Evolutionary conservation across 2,797 vertebrate species (phyloP).

Genomic region (Tragopan temminckii): DNA sequence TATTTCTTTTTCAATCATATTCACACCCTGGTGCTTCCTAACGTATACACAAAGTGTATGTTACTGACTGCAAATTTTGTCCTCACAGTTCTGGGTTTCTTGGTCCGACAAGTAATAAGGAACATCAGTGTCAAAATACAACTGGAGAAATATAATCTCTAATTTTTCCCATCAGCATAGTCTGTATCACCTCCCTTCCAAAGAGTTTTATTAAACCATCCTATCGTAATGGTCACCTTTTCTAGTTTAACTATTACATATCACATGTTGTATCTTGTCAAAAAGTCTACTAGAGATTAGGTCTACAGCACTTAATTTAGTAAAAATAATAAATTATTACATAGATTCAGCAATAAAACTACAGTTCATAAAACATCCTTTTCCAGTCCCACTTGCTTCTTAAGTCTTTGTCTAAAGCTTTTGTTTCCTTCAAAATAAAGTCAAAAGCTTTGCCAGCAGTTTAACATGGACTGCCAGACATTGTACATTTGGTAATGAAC

Average conservation of each 20-base stretch:
- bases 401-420: neutral
- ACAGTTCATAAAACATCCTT: neutral
- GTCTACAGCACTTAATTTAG: neutral
- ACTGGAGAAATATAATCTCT: neutral
- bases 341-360: neutral
- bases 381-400: neutral
- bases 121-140: neutral
- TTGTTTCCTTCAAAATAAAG: neutral
- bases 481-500: fast-evolving
- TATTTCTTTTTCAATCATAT: neutral
- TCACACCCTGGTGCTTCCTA: neutral
- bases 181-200: neutral
- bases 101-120: neutral
- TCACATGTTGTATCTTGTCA: neutral
- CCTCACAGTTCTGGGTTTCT: neutral
- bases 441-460: neutral
- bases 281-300: neutral
- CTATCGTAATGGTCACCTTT: neutral
- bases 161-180: neutral
- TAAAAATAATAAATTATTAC: neutral
- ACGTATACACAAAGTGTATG: neutral
- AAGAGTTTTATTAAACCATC: neutral
- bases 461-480: neutral
- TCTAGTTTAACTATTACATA: neutral
- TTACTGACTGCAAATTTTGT: neutral